Base-by-base conservation (phyloP, 1,140 invertebrate genomes). In the Steinernema khuongi region DNA sequence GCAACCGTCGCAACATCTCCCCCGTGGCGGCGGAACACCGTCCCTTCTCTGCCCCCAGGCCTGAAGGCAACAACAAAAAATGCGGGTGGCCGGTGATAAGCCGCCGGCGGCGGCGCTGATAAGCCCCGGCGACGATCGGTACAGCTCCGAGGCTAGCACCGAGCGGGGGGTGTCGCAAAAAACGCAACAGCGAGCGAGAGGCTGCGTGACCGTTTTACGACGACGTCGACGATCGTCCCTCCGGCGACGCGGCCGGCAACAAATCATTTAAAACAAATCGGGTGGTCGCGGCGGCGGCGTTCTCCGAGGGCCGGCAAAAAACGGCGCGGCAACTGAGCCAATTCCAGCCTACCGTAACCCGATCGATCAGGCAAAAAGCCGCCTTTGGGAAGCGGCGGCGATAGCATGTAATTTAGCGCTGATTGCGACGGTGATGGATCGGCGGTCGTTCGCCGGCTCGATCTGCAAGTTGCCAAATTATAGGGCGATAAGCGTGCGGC, bases 201-300 rank as follows among this genome's bases (percentile, higher is more conserved):
- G 36, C n/a, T 41, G 22, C 50, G 50, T 26, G 50, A 60, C 22
- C 50, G 50, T 60, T 60, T 60, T 60, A 60, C 50, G 26, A 60
- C n/a, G 36, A n/a, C 7, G n/a, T n/a, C n/a, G 36, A 7, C n/a
- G 7, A 41, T 41, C 36, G 36, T 11, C 36, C n/a, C 36, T 41
- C 36, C 36, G 36, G n/a, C 36, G n/a, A n/a, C 36, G 36, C 36
- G 7, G n/a, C n/a, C 50, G 50, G 26, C 50, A 60, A 60, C 50
- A 60, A 60, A 60, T 60, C 50, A 60, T 60, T 60, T 60, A 11
- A 60, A 60, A 60, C 50, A 60, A 60, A 60, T 60, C 50, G 50
- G 50, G 50, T 60, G 50, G 50, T 60, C 50, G 50, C 7, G 14
- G 11, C 50, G n/a, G n/a, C n/a, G n/a, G 50, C 50, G 50, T 22